These are phyloP conservation scores for Drosophila setifemur DNA, from an alignment of 1,140 invertebrate species.

Conservation along the genomic window DNA sequence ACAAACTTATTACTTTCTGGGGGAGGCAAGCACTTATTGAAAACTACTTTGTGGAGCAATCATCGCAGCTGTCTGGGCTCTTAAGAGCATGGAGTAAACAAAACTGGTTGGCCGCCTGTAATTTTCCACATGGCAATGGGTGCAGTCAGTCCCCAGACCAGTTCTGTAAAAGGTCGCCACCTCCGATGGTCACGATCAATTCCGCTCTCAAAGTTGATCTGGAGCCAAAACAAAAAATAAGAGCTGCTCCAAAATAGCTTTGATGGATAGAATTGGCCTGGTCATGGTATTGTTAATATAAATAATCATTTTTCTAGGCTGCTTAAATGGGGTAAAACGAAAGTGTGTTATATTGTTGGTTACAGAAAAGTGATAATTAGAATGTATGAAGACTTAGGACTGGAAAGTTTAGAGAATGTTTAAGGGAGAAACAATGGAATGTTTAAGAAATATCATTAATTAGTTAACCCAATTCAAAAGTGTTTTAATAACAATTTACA, in stretches of 20 bases:
- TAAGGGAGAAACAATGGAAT: not conserved
- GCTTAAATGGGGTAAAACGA: not conserved
- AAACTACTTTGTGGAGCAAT: slow-evolving; percentile 31
- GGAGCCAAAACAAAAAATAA: no score
- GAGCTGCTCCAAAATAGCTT: slow-evolving; percentile 10
- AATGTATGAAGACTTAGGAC: not conserved
- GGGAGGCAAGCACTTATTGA: slow-evolving; percentile 14
- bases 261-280: slow-evolving; percentile 1
- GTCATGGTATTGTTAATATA: slow-evolving; percentile 16
- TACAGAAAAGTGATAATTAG: not conserved
- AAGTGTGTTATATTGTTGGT: not conserved
- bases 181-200: slow-evolving; percentile 31
- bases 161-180: slow-evolving; percentile 62
- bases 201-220: not conserved
- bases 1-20: slow-evolving; percentile 1
- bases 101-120: slow-evolving; percentile 62
- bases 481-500: no score
- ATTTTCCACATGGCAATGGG: slow-evolving; percentile 63
- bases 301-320: slow-evolving; percentile 1
- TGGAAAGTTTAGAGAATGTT: not conserved
- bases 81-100: slow-evolving; percentile 19
- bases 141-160: slow-evolving; percentile 53
- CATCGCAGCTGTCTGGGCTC: slow-evolving; percentile 12
- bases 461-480: no score
- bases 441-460: no score